Percentiles rank a stretch among this genome's conserved stretches.
phyloP scores from a whole-genome alignment of 2,888 invertebrate genomes.

The Geophilus truncorum region DNA sequence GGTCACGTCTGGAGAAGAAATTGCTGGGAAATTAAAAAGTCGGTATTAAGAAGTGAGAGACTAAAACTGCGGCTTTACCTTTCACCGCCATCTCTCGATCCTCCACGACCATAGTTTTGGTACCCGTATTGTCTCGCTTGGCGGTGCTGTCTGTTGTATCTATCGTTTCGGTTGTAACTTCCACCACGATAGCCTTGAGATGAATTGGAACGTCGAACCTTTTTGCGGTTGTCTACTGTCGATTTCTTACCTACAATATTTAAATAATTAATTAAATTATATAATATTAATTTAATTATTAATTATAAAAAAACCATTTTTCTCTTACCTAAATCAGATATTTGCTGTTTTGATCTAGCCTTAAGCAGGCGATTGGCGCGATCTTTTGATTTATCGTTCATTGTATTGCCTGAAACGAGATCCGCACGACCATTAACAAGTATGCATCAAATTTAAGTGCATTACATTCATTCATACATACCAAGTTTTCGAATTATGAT shows the following conservation, averaged over 20 bases:
- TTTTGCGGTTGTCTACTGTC: slow-evolving; percentile 18
- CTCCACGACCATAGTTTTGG: slow-evolving; percentile 27
- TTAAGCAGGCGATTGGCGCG: slow-evolving; percentile 31
- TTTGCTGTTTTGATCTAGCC: slow-evolving; percentile 32
- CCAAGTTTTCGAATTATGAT: slow-evolving; percentile 34
- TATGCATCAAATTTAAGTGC: not conserved
- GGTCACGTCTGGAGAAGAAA: not conserved
- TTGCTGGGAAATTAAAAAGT: not conserved
- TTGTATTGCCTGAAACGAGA: slow-evolving; percentile 20
- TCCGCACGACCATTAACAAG: not conserved
- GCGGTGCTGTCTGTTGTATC: not conserved
- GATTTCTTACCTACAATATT: slow-evolving; percentile 29
- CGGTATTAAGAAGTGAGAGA: too few species aligned
- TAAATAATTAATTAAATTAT: not conserved
- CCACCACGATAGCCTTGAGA: slow-evolving; percentile 28
- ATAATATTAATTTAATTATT: not conserved
- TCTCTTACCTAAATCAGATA: slow-evolving; percentile 31
- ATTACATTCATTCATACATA: not conserved
- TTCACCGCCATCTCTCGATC: slow-evolving; percentile 1
- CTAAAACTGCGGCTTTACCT: too few species aligned
- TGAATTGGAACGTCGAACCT: slow-evolving; percentile 10
- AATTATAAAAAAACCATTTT: not conserved
- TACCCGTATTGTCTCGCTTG: slow-evolving; percentile 22
- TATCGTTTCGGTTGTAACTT: slow-evolving; percentile 8
- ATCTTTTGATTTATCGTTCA: slow-evolving; percentile 30